Percentiles rank a stretch among this genome's conserved stretches.
Conservation (phyloP, 2,113 vertebrate species). For the Callithrix jacchus region DNA sequence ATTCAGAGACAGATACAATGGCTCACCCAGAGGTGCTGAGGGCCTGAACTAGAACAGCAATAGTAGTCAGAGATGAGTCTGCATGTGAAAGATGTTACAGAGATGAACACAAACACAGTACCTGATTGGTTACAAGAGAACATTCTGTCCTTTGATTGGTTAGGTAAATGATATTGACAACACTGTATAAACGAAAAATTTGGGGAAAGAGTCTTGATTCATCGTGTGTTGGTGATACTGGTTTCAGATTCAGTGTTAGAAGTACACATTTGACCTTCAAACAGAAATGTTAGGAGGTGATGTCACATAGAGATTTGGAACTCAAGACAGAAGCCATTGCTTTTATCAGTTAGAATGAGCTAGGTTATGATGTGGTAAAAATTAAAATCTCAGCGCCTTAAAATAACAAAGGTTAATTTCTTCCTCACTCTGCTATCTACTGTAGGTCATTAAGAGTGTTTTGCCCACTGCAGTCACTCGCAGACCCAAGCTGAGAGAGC, state of each 20-base stretch:
- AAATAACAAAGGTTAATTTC: not conserved
- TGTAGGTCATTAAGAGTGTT: not conserved
- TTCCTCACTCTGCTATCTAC: not conserved
- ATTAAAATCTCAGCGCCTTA: not conserved
- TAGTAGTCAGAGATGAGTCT: not conserved
- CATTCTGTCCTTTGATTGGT: not conserved
- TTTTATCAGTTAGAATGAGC: not conserved
- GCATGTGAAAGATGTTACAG: not conserved
- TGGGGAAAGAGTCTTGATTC: not conserved
- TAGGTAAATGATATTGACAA: not conserved
- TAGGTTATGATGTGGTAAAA: not conserved
- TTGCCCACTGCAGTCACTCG: not conserved
- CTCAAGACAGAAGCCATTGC: not conserved
- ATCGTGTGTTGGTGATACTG: not conserved
- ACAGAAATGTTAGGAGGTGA: not conserved
- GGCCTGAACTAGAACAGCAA: not conserved
- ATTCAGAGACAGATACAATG: not conserved
- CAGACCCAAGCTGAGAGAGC: not conserved
- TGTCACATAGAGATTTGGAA: not conserved
- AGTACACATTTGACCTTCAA: not conserved
- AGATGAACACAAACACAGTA: not conserved
- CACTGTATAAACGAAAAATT: not conserved
- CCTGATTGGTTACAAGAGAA: not conserved
- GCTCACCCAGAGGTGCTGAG: not conserved
- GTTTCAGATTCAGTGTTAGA: not conserved